A percentile compares a stretch with the other conserved stretches of the same genome.
Conservation (phyloP, 2,113 vertebrate genomes). For the Hepsetus odoe region DNA sequence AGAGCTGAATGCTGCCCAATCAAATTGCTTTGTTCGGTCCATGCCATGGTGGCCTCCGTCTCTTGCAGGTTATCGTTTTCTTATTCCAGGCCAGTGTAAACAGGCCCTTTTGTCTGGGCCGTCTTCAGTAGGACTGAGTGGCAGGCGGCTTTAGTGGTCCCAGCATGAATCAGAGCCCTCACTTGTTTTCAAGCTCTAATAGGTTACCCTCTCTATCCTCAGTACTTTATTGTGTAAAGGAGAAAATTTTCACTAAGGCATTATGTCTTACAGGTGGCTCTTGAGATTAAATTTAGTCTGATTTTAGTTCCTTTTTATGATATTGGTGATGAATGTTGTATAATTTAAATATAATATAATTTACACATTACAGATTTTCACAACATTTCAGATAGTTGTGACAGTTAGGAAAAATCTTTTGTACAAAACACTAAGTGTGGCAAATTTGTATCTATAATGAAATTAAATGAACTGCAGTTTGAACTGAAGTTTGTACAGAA, state of each 20-base stretch:
- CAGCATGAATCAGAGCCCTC: conserved; percentile 36
- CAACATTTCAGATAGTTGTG: no score
- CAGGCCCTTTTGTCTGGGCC: conserved; percentile 29
- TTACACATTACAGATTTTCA: no score
- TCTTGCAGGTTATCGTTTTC: conserved; percentile 44
- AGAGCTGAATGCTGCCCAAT: conserved; percentile 22
- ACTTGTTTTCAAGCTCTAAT: conserved; percentile 2
- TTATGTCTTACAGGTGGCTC: conserved; percentile 17
- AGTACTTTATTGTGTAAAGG: conserved; percentile 11
- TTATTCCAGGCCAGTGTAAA: conserved; percentile 40
- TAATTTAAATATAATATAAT: no score
- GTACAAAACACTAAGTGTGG: no score
- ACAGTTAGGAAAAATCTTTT: no score
- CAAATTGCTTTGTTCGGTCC: conserved; percentile 25
- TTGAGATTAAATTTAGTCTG: conserved; percentile 4
- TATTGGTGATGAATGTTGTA: conserved; percentile 2
- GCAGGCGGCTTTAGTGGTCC: conserved; percentile 25
- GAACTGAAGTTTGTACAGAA: no score
- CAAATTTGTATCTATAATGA: no score
- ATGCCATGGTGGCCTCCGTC: conserved; percentile 25
- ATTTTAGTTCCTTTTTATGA: conserved; percentile 3
- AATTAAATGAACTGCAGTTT: no score
- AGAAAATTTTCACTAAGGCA: neutral
- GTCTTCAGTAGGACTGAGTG: conserved; percentile 39
- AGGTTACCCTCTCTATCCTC: conserved; percentile 28